Percentiles rank a stretch among this genome's conserved stretches.
phyloP scores from a whole-genome alignment of 2,888 invertebrate species.

The Ephialtes manifestator region DNA sequence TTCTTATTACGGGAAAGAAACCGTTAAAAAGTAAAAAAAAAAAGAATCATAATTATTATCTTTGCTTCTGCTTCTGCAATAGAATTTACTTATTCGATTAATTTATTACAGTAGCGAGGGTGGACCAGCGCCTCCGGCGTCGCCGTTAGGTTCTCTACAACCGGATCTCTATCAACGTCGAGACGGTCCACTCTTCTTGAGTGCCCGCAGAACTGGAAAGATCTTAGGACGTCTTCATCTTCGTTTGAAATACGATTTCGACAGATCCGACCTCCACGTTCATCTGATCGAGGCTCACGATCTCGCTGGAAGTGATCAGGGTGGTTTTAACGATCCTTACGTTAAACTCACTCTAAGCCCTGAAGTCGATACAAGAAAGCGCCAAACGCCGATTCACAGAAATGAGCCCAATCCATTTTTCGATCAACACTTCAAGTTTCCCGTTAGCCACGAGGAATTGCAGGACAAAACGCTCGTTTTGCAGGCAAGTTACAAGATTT shows the following conservation, averaged over 20 bases:
- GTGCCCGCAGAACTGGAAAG: slow-evolving; percentile 89
- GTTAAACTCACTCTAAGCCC: slow-evolving; percentile 93
- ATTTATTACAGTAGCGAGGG: slow-evolving; percentile 78
- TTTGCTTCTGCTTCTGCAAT: too few relatives aligned
- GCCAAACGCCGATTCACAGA: slow-evolving; percentile 94
- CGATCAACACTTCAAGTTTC: slow-evolving; percentile 97
- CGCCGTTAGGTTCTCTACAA: slow-evolving; percentile 93
- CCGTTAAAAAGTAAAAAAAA: too few relatives aligned
- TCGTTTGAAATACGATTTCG: slow-evolving; percentile 95
- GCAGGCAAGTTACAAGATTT: slow-evolving; percentile 87
- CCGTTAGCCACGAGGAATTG: slow-evolving; percentile 95
- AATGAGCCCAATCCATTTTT: slow-evolving; percentile 95
- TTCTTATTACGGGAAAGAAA: too few relatives aligned
- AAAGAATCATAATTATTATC: too few relatives aligned
- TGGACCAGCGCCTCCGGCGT: slow-evolving; percentile 87
- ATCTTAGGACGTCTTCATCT: slow-evolving; percentile 94
- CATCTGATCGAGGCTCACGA: slow-evolving; percentile 97
- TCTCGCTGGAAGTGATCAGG: slow-evolving; percentile 93
- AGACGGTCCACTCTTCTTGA: slow-evolving; percentile 92
- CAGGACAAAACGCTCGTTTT: slow-evolving; percentile 92
- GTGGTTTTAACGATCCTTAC: slow-evolving; percentile 96
- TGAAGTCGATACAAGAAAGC: slow-evolving; percentile 93
- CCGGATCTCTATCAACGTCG: slow-evolving; percentile 94
- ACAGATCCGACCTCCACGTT: slow-evolving; percentile 95
- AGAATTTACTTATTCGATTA: background rate